Evolutionary conservation across 2,113 vertebrate genomes (phyloP).

Genomic region (Callithrix jacchus): DNA sequence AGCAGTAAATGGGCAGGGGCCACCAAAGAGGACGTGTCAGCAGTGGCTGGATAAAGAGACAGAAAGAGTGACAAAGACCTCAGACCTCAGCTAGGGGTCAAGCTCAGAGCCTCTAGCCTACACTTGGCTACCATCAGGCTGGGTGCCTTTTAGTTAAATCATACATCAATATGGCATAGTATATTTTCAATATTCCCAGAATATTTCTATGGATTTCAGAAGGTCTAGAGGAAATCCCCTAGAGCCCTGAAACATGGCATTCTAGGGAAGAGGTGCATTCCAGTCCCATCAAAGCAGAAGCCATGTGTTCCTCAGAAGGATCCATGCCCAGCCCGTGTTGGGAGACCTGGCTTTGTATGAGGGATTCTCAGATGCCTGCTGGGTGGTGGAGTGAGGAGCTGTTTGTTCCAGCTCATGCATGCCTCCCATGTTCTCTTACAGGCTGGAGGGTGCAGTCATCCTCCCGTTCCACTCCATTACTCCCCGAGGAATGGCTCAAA

Average conservation of each 20-base stretch:
- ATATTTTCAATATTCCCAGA: neutral
- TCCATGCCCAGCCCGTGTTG: too few relatives aligned
- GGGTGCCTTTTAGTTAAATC: neutral
- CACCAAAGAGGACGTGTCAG: neutral
- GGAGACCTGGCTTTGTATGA: neutral
- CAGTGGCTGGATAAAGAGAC: neutral
- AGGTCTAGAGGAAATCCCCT: neutral
- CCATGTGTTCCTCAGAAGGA: neutral
- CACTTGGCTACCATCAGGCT: neutral
- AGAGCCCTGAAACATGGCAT: neutral
- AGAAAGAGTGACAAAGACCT: neutral
- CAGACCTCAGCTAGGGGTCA: neutral
- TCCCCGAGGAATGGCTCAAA: neutral
- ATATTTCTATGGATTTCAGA: neutral
- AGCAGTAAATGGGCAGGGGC: neutral
- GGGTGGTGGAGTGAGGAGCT: slow-evolving; percentile 40
- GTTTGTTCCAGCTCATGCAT: neutral
- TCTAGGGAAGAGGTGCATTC: neutral
- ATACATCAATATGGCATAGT: neutral
- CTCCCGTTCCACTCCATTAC: neutral
- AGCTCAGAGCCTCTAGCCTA: neutral
- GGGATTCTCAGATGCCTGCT: slow-evolving; percentile 45
- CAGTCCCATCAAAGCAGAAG: neutral
- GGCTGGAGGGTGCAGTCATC: neutral
- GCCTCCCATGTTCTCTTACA: neutral